Conservation (phyloP, 92 coral and sea anemone species). For the Anthopleura xanthogrammica region DNA sequence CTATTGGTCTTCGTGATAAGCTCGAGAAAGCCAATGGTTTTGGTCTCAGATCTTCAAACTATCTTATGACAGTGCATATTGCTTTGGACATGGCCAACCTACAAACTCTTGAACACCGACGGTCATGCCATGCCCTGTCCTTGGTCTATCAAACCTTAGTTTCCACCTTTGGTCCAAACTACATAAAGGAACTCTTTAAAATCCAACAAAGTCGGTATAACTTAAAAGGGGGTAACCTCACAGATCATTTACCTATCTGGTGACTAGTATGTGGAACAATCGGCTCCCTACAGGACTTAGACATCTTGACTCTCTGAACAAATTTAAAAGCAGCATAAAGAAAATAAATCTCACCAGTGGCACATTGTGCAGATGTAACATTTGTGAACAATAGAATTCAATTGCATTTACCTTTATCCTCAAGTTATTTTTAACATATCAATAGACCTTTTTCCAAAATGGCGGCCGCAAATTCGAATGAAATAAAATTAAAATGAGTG, state of each 20-base stretch:
- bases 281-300: neutral
- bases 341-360: neutral
- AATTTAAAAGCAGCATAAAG: neutral
- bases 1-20: slow-evolving; percentile 19
- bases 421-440: too few relatives aligned
- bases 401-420: too few relatives aligned
- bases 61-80: neutral
- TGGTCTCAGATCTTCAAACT: neutral
- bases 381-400: neutral
- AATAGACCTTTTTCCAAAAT: too few relatives aligned
- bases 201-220: neutral
- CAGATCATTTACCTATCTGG: neutral
- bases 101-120: neutral
- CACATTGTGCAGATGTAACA: neutral
- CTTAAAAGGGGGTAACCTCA: neutral
- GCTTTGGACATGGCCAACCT: neutral
- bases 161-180: neutral
- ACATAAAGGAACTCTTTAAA: neutral
- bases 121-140: neutral
- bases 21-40: slow-evolving; percentile 19
- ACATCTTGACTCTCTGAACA: neutral
- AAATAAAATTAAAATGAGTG: too few relatives aligned
- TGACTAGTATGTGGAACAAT: neutral
- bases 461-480: too few relatives aligned
- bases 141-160: neutral